phyloP scores from a whole-genome alignment of 2,888 invertebrate species.

The Ligdia adustata region DNA sequence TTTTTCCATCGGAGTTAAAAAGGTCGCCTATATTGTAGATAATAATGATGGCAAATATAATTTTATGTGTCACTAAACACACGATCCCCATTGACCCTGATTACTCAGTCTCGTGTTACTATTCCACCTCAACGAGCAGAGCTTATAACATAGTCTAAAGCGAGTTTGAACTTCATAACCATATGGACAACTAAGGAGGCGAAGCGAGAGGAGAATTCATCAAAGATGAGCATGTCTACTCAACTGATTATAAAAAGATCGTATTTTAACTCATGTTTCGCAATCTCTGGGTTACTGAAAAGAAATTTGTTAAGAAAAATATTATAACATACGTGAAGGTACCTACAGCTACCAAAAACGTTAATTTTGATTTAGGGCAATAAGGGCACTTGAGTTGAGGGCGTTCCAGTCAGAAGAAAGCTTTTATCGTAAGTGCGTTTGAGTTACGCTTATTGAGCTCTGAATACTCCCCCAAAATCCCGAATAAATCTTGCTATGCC shows the following conservation, averaged over 20 bases:
- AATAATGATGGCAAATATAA: no score
- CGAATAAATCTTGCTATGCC: slow-evolving; percentile 54
- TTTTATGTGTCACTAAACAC: slow-evolving; percentile 36
- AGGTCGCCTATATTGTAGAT: no score
- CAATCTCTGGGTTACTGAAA: no score
- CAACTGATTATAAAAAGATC: neutral
- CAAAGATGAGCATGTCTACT: neutral
- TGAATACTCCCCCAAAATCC: slow-evolving; percentile 51
- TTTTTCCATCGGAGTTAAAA: no score
- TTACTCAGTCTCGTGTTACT: slow-evolving; percentile 36
- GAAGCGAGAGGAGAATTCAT: no score
- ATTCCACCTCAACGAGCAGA: slow-evolving; percentile 37
- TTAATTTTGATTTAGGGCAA: no score
- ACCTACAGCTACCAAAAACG: no score
- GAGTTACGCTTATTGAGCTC: slow-evolving; percentile 49
- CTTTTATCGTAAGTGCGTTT: slow-evolving; percentile 49
- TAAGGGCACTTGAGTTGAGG: slow-evolving; percentile 37
- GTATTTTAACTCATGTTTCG: no score
- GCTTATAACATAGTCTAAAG: slow-evolving; percentile 10
- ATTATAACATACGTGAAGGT: no score
- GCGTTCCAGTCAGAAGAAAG: slow-evolving; percentile 39
- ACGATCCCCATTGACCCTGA: slow-evolving; percentile 36
- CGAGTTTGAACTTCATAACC: slow-evolving; percentile 5
- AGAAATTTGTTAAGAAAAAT: no score
- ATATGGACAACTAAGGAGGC: slow-evolving; percentile 7